Percentiles rank a stretch among this genome's conserved stretches.
phyloP scores from a whole-genome alignment of 2,888 invertebrate genomes.

The Diogma glabrata region DNA sequence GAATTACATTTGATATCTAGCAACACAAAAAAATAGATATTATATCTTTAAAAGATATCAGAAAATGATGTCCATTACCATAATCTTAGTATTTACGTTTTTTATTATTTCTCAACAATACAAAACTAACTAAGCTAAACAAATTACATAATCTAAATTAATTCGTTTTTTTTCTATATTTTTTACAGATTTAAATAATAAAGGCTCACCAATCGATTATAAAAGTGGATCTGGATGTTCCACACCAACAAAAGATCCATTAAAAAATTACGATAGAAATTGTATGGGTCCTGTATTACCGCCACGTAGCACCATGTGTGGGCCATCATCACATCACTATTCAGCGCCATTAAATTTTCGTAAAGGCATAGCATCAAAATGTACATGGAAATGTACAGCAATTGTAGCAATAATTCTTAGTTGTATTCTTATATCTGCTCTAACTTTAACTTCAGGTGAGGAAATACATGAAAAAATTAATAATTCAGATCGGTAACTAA shows the following conservation, averaged over 20 bases:
- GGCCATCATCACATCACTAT: constrained; percentile 58
- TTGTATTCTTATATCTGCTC: constrained; percentile 67
- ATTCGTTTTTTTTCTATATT: constrained; percentile 20
- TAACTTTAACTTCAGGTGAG: constrained; percentile 80
- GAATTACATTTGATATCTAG: no score
- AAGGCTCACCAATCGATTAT: constrained; percentile 80
- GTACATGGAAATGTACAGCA: constrained; percentile 88
- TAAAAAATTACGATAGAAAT: constrained; percentile 47
- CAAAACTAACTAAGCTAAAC: no score
- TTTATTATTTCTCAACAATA: no score
- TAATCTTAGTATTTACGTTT: no score
- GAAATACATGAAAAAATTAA: background rate
- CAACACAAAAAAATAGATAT: no score
- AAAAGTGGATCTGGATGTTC: constrained; percentile 75
- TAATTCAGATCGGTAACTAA: background rate
- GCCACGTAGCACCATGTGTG: constrained; percentile 45
- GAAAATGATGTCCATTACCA: no score
- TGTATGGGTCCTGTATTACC: constrained; percentile 62
- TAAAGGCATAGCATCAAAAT: constrained; percentile 73
- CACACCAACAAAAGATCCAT: constrained; percentile 68
- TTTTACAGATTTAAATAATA: constrained; percentile 68
- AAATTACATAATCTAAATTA: no score
- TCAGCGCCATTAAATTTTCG: constrained; percentile 76
- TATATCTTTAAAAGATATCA: no score
- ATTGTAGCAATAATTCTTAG: constrained; percentile 77